These are phyloP conservation scores for Melanocharis versteri DNA, from an alignment of 2,113 vertebrate genomes.

Conservation along the genomic window DNA sequence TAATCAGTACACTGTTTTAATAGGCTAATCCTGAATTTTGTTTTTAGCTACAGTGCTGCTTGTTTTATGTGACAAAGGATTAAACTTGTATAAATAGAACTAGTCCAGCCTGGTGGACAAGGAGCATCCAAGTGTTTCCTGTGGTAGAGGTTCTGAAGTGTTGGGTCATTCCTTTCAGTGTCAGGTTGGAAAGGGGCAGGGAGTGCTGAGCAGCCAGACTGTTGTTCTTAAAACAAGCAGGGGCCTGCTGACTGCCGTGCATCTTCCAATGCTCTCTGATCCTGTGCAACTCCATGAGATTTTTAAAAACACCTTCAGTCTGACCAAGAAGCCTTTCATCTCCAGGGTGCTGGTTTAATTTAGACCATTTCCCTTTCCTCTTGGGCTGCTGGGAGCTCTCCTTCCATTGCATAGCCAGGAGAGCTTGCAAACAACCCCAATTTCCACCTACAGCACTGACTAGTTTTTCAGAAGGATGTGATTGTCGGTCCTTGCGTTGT, in stretches of 20 bases:
- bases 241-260: background rate
- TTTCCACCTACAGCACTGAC: background rate
- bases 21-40: background rate
- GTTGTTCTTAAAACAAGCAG: background rate
- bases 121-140: background rate
- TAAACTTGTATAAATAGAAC: background rate
- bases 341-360: background rate
- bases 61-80: background rate
- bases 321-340: background rate
- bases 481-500: background rate
- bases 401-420: background rate
- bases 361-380: background rate
- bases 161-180: background rate
- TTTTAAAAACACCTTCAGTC: background rate
- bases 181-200: background rate
- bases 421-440: background rate
- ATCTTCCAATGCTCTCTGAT: background rate
- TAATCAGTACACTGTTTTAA: background rate
- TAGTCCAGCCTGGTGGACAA: background rate
- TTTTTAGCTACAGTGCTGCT: background rate
- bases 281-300: fast-evolving
- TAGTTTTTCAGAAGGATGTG: background rate
- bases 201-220: background rate
- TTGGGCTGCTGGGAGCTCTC: background rate
- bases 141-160: background rate